Percentiles rank a stretch among this genome's conserved stretches.
Evolutionary conservation across 2,113 vertebrate genomes (phyloP).

Genomic region (Prunella fulvescens): DNA sequence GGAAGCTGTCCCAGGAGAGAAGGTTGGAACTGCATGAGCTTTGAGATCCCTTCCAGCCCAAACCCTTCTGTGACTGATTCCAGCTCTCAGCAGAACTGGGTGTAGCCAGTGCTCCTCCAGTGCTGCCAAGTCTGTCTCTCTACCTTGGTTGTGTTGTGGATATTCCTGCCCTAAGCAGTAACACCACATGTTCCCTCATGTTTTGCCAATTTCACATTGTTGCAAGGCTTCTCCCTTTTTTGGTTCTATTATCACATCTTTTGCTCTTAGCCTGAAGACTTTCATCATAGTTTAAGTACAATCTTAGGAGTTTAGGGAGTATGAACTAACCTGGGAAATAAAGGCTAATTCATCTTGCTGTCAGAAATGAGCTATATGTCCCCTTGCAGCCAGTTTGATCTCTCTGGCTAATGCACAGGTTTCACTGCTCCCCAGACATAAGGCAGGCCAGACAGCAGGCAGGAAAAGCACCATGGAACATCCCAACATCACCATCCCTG

Average conservation of each 20-base stretch:
- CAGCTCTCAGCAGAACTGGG: not conserved
- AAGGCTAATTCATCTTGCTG: not conserved
- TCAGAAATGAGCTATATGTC: not conserved
- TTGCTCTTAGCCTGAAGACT: not conserved
- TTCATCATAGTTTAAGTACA: not conserved
- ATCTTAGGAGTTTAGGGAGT: not conserved
- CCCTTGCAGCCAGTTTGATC: not conserved
- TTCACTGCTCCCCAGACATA: not conserved
- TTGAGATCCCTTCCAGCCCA: not conserved
- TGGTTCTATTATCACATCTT: not conserved
- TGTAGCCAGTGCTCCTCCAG: not conserved
- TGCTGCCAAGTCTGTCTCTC: not conserved
- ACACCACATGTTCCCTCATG: rapidly evolving
- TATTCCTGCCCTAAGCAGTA: not conserved
- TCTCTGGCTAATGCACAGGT: not conserved
- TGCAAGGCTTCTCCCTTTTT: not conserved
- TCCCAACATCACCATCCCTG: rapidly evolving
- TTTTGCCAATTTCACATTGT: not conserved
- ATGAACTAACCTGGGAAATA: not conserved
- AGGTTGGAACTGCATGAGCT: not conserved
- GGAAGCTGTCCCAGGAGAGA: not conserved
- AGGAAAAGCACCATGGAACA: not conserved
- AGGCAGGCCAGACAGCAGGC: not conserved
- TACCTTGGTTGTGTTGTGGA: not conserved
- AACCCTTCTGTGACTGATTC: not conserved